These are phyloP conservation scores for Rhodinocichla rosea DNA, from an alignment of 2,113 vertebrate species.

Conservation along the genomic window DNA sequence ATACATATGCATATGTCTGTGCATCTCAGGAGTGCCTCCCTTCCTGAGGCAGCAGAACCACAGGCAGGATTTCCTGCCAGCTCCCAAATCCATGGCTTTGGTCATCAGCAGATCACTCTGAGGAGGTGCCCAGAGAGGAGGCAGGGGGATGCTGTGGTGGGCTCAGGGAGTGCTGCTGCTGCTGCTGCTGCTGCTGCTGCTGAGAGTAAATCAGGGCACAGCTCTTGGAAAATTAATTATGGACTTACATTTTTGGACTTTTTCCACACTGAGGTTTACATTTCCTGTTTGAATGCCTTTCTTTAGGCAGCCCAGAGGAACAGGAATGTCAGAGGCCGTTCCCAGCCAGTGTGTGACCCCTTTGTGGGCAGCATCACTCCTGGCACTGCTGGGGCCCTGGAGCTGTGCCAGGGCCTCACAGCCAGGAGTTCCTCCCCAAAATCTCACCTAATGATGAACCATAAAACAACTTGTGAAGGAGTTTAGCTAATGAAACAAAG, in stretches of 20 bases:
- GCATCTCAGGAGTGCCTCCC: rapidly evolving
- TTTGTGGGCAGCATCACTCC: neutral
- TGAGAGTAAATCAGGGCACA: neutral
- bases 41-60: neutral
- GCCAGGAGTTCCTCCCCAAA: neutral
- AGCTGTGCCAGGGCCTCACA: neutral
- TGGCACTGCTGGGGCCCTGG: neutral
- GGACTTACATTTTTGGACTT: rapidly evolving
- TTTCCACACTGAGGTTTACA: neutral
- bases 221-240: neutral
- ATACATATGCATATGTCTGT: neutral
- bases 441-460: neutral
- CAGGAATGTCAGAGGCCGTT: neutral
- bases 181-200: neutral
- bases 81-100: rapidly evolving
- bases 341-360: neutral
- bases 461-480: conserved; percentile 38
- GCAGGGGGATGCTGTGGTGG: neutral
- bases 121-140: neutral
- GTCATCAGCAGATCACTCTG: rapidly evolving
- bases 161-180: neutral
- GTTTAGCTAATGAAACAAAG: conserved; percentile 64
- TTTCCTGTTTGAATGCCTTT: neutral
- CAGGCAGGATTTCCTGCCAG: neutral
- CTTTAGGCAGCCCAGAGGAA: neutral